Base-by-base conservation (phyloP, 2,888 invertebrate species). In the Sarcophaga rosellei region DNA sequence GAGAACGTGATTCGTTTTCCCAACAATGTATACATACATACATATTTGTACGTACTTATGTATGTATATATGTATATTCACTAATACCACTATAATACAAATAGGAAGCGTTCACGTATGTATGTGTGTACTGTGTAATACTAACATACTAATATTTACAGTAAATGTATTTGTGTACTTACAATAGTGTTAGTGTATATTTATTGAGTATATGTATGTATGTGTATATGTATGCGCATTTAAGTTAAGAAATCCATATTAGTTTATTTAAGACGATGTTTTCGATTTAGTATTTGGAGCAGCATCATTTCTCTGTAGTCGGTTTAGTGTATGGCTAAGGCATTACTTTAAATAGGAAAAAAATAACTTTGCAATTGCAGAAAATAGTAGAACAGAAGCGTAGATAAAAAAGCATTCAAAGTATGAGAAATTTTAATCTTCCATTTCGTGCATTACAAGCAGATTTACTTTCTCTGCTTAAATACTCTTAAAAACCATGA, bases 1-100 rank as follows among this genome's bases (percentile, higher is more conserved):
- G 12, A 68, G 72, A 47, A 82, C 82, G 82, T 82, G 82, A 77
- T 68, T 77, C 61, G 62, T 21, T 82, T 82, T 35, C 15, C 45
- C 68, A 76, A 35, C 45, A 59, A 10, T 78, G n/a, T 15, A 70
- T 25, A 53, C 21, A 15, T 59, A 21, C 45, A 44, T 0, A 21
- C 11, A 25, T 25, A 25, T 25, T 25, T 25, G 25, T 5, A 25
- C 25, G 25, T 25, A 25, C 25, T 25, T 25, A 25, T 4, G 25
- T 15, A 47, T 12, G 47, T 47, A 47, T 12, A 1, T 47, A 15
- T 2, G 47, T 53, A 17, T 17, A 53, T 17, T 53, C 5, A 15
- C 35, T 35, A 35, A 35, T 53, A 53, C 53, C 17, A 12, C 12
- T 17, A 53, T 15, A 15, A 12, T 53, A 53, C 35, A 10, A 35